Conservation (phyloP, 2,888 invertebrate species). For the Phrixothrix hirtus region DNA sequence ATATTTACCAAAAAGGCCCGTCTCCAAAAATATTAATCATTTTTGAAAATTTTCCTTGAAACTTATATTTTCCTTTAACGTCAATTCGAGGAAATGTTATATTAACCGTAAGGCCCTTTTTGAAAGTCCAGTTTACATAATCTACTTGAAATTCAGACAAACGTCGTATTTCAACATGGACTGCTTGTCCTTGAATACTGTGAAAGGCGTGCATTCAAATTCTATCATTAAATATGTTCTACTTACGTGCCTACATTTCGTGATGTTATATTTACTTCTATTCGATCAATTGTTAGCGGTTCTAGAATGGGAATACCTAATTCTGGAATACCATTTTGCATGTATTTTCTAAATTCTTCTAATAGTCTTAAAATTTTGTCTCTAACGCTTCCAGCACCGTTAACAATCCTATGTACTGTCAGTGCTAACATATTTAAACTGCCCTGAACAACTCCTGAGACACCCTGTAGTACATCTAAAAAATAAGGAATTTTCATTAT, state of each 20-base stretch:
- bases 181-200: conserved; percentile 51
- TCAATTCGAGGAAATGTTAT: conserved; percentile 52
- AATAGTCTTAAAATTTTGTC: conserved; percentile 49
- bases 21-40: conserved; percentile 50
- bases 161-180: conserved; percentile 49
- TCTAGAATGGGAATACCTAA: conserved; percentile 54
- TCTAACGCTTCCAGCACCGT: conserved; percentile 49
- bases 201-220: no score
- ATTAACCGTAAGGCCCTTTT: conserved; percentile 48
- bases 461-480: conserved; percentile 22
- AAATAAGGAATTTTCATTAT: no score
- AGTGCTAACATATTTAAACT: conserved; percentile 48
- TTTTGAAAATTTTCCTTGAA: conserved; percentile 50
- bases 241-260: conserved; percentile 51
- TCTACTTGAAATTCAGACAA: conserved; percentile 52
- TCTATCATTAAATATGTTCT: no score
- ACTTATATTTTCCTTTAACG: conserved; percentile 51
- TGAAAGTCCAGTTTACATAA: conserved; percentile 48
- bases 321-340: conserved; percentile 53
- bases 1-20: conserved; percentile 53
- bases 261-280: conserved; percentile 50
- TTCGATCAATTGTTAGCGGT: conserved; percentile 52
- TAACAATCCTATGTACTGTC: conserved; percentile 49
- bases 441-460: conserved; percentile 50
- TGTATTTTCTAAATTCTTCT: conserved; percentile 50